A percentile compares a stretch with the other conserved stretches of the same genome.
Evolutionary conservation across 2,113 vertebrate genomes (phyloP).

Genomic region (Sinocyclocheilus anophthalmus): DNA sequence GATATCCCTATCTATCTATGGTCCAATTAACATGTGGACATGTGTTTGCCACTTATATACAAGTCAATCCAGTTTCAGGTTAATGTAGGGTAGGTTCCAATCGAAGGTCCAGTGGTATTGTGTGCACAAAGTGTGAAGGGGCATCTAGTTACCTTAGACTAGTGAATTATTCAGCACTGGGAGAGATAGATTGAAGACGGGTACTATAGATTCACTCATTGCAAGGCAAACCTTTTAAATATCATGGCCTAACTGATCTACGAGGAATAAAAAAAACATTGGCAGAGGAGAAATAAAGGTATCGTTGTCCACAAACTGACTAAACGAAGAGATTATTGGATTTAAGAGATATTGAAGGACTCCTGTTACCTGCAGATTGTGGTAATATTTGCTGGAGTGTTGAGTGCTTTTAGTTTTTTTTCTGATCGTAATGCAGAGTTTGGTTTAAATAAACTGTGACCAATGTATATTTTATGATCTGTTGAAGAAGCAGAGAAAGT

Average conservation of each 20-base stretch:
- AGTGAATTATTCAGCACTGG: slow-evolving; percentile 72
- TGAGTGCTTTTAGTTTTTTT: slow-evolving; percentile 9
- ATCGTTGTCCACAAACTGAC: background rate
- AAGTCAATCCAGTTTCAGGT: background rate
- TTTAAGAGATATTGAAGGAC: background rate
- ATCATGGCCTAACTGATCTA: background rate
- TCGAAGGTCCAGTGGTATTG: slow-evolving; percentile 14
- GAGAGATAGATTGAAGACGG: slow-evolving; percentile 26
- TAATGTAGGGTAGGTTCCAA: background rate
- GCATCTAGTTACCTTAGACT: slow-evolving; percentile 64
- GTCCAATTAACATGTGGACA: background rate
- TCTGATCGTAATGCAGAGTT: background rate
- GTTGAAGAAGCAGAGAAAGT: background rate
- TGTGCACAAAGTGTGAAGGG: slow-evolving; percentile 50
- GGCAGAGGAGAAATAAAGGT: background rate
- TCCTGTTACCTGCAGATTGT: background rate
- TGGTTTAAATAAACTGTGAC: background rate
- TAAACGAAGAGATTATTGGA: background rate
- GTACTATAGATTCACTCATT: slow-evolving; percentile 27
- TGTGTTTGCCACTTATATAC: slow-evolving; percentile 14
- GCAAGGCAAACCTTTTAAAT: slow-evolving; percentile 24
- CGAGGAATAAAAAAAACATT: background rate
- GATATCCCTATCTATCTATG: background rate
- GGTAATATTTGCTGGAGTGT: slow-evolving; percentile 17
- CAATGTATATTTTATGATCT: background rate